phyloP scores from a whole-genome alignment of 1,140 invertebrate species.

The Atta cephalotes region DNA sequence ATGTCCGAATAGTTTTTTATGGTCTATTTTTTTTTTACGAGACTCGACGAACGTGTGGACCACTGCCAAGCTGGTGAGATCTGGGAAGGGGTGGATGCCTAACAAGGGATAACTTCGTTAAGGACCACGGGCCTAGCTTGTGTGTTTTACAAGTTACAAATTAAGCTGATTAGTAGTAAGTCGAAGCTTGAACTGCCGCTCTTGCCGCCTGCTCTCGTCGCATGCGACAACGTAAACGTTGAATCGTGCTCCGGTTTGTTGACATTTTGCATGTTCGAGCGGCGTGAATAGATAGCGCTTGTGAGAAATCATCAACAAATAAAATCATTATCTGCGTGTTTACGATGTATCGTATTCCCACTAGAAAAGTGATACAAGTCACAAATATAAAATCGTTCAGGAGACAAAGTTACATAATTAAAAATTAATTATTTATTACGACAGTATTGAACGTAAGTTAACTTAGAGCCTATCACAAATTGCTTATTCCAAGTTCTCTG shows the following conservation, averaged over 20 bases:
- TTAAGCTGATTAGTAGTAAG: slow-evolving; percentile 85
- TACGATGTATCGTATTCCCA: no score
- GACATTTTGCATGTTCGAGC: slow-evolving; percentile 55
- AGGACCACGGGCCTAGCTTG: slow-evolving; percentile 81
- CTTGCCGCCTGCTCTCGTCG: slow-evolving; percentile 31
- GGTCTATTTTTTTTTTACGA: slow-evolving; percentile 39
- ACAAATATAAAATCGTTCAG: no score
- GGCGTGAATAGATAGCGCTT: slow-evolving; percentile 20
- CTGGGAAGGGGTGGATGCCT: slow-evolving; percentile 83
- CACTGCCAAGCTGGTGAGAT: slow-evolving; percentile 43
- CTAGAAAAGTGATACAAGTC: no score
- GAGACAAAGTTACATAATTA: no score
- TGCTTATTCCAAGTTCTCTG: no score
- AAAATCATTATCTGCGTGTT: slow-evolving; percentile 31
- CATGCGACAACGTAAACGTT: slow-evolving; percentile 26
- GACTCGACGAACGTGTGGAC: slow-evolving; percentile 11
- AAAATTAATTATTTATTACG: no score
- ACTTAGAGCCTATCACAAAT: no score
- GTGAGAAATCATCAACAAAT: slow-evolving; percentile 35
- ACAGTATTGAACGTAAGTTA: no score
- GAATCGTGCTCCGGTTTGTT: slow-evolving; percentile 46
- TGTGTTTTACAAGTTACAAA: slow-evolving; percentile 87
- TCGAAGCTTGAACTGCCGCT: slow-evolving; percentile 67
- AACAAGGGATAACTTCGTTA: slow-evolving; percentile 86
- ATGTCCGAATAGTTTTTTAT: slow-evolving; percentile 19